Base-by-base conservation (phyloP, 1,140 invertebrate genomes). In the Lineus longissimus region DNA sequence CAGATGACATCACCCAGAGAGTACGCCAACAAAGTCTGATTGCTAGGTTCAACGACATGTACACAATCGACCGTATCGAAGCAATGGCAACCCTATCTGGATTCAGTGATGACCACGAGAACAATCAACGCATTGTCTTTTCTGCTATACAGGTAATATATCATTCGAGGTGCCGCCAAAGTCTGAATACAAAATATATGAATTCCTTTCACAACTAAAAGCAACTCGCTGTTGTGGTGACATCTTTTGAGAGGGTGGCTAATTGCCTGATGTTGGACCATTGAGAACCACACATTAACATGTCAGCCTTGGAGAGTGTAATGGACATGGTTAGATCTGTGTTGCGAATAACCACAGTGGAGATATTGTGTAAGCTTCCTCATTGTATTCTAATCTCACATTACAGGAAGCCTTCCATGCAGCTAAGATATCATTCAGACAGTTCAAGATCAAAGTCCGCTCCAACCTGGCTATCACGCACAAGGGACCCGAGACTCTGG, bases 381-480 rank as follows among this genome's bases (percentile, higher is more conserved):
- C n/a, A n/a, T n/a, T n/a, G n/a, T n/a, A n/a, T n/a, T n/a, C n/a
- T n/a, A n/a, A n/a, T n/a, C n/a, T n/a, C n/a, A n/a, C n/a, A n/a
- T n/a, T 64, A 27, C 64, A 81, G 79, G 80, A 82, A 66, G 75
- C 79, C 9, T 81, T 81, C 71, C 73, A 67, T 62, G 73, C 69
- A 17, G 78, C 80, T 23, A 81, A 81, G 69, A 61, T 71, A 45
- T 73, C 73, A n/a, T 82, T 81, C 73, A 72, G 74, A 40, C 76
- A 77, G 67, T 80, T 76, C 67, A 82, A 82, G 75, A 76, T 79
- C 72, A 78, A 79, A 63, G 76, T 79, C 7, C 66, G 80, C 31
- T 75, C 78, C 47, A 79, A 78, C 61, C 66, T 82, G 63, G 73
- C 77, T 47, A 71, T 74, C 11, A 80, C 76, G 36, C 79, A 81